Base-by-base conservation (phyloP, 2,113 vertebrate genomes). In the Salvator merianae region DNA sequence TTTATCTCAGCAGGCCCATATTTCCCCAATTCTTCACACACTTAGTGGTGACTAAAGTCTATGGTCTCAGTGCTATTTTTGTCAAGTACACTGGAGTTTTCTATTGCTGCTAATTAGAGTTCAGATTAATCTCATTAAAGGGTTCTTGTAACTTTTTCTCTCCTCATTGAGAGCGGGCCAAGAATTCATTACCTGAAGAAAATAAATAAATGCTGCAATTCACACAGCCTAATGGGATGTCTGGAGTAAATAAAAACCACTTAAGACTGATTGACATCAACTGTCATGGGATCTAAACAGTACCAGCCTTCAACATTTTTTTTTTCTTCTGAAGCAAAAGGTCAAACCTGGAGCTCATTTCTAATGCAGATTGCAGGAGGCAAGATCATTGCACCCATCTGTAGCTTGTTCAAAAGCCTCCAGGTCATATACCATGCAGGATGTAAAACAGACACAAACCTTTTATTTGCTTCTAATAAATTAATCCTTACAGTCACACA, bases 201-300 rank as follows among this genome's bases (percentile, higher is more conserved):
- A 92, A 76, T 82, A 59, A 47, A 73, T 74, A 80, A 81, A 76
- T 62, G 65, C 28, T 75, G 76, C 9, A 83, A 63, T 69, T 89
- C 24, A 87, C 88, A 88, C 34, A 79, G 38, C 28, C 65, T 94
- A 93, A 93, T 92, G 89, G 40, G 68, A 24, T 86, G 88, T 89
- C 89, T 90, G 55, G 53, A 93, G 91, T 89, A 94, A 94, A 93
- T 93, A 92, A 94, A 91, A 94, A 91, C 93, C 89, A 93, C 2
- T 88, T 88, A 92, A 92, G 91, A 90, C 89, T n/a, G 85, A 87
- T 92, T 91, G 90, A 91, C 90, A 83, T 53, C 43, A 92, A 88
- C 90, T 89, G 87, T 85, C 84, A 62, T 82, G 84, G 86, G 89
- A 85, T 50, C 68, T 50, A 79, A 84, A 79, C n/a, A 79, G 13